Evolutionary conservation across 2,113 vertebrate species (phyloP).

Genomic region (Cisticola juncidis): DNA sequence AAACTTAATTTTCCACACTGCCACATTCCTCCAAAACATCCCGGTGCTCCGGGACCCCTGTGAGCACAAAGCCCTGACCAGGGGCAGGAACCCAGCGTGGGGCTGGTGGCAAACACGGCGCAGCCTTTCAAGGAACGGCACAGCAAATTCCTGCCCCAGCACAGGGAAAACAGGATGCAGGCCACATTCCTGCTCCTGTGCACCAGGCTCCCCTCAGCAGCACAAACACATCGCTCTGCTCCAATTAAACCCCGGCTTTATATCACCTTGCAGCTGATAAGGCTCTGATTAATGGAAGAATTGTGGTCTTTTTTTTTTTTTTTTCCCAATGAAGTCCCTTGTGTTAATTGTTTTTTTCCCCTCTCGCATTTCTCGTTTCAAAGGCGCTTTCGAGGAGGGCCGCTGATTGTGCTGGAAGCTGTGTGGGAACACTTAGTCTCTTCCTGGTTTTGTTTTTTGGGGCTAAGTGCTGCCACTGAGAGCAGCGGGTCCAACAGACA

Average conservation of each 20-base stretch:
- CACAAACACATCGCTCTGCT: conserved; percentile 65
- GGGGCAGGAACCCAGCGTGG: conserved; percentile 21
- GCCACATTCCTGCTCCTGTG: conserved; percentile 78
- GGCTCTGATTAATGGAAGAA: conserved; percentile 70
- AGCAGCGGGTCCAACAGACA: not conserved
- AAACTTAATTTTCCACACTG: too few species aligned
- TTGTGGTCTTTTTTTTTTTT: conserved; percentile 47
- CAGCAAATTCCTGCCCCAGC: conserved; percentile 48
- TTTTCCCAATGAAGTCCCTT: not conserved
- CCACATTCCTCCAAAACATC: not conserved
- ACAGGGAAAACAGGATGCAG: conserved; percentile 84
- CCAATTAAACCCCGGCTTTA: conserved; percentile 73
- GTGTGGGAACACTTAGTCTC: conserved; percentile 76
- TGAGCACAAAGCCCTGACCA: not conserved
- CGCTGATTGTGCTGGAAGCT: conserved; percentile 71
- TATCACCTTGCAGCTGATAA: conserved; percentile 72
- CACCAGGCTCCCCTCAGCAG: conserved; percentile 62
- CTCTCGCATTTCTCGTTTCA: conserved; percentile 52
- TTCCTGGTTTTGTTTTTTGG: conserved; percentile 85
- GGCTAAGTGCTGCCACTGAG: conserved; percentile 32
- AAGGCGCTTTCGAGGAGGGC: conserved; percentile 43
- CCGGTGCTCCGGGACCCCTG: not conserved
- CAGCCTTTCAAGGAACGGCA: conserved; percentile 25
- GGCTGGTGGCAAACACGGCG: conserved; percentile 17
- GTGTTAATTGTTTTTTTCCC: conserved; percentile 44